Base-by-base conservation (phyloP, 2,888 invertebrate genomes). In the Lithophane semibrunnea region DNA sequence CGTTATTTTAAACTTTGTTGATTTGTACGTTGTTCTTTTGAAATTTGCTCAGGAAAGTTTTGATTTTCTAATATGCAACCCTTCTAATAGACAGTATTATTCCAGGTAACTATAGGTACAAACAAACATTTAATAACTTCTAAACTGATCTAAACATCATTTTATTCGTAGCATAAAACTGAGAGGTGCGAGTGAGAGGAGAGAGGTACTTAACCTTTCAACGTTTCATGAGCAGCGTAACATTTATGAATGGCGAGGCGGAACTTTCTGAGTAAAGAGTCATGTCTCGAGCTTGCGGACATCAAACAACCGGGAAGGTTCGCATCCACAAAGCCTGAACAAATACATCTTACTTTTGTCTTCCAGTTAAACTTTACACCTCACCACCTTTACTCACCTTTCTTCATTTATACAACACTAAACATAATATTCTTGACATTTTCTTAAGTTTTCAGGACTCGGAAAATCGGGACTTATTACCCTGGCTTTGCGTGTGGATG, bases 181-280 rank as follows among this genome's bases (percentile, higher is more conserved):
- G 70, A 37, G 10, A 29, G 29, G 29, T 29, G 29, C 1, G 29
- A 29, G 0, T 29, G 29, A 29, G 29, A 29, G 29, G 29, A 29
- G 29, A 29, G 1, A 29, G 29, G 29, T 29, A 29, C 29, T 29
- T 29, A 29, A 18, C 12, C 3, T 7, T 29, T 16, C 44, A 47
- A 70, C 21, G 16, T 47, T 71, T 42, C 2, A 44, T 69, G 18
- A 24, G 61, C 24, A 42, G 42, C 18, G 42, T 24, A 5, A 61
- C 9, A 21, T 52, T 21, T 44, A 44, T 49, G 58, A 58, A 65
- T 29, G 49, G 52, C 8, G 12, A 42, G 4, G 54, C 24, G 24
- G 42, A 54, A 58, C n/a, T 58, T 64, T n/a, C 3, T 77, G 47
- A 65, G 69, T 58, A 66, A 66, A 71, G 29, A 47, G 64, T 63